Percentiles rank a stretch among this genome's conserved stretches.
Evolutionary conservation across 1,140 invertebrate species (phyloP).

Genomic region (Drosophila takahashii): DNA sequence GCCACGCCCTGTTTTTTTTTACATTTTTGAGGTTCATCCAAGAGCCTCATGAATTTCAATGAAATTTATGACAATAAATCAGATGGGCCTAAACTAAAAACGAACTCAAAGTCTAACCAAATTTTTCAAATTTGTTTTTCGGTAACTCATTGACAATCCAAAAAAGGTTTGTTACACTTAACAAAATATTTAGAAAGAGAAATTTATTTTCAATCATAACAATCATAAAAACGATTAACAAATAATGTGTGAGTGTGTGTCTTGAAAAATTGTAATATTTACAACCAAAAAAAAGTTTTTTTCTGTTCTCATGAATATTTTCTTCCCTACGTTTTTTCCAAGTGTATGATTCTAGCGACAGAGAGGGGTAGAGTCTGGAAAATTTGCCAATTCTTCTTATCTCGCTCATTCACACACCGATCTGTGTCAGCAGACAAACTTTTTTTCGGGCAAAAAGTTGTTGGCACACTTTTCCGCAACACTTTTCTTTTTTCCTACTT

Average conservation of each 20-base stretch:
- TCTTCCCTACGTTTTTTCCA: neutral
- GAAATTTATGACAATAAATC: conserved; percentile 60
- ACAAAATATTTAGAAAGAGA: neutral
- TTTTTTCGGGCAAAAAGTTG: conserved; percentile 61
- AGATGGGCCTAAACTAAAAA: conserved; percentile 32
- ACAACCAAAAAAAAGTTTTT: no score
- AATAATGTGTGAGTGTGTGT: no score
- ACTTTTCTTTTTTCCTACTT: neutral
- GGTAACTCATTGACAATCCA: conserved; percentile 13
- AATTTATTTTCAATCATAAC: neutral
- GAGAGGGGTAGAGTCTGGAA: conserved; percentile 1
- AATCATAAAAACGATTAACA: no score
- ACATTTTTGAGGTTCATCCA: conserved; percentile 36
- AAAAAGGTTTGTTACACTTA: conserved; percentile 19
- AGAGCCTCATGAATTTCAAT: conserved; percentile 55
- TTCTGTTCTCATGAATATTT: no score
- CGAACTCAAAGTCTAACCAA: conserved; percentile 34
- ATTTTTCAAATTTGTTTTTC: conserved; percentile 34
- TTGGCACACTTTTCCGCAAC: conserved; percentile 60
- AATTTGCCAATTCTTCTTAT: conserved; percentile 10
- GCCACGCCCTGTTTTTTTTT: conserved; percentile 46
- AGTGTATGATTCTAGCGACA: neutral
- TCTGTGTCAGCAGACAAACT: conserved; percentile 51
- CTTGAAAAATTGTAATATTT: no score
- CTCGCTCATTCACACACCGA: conserved; percentile 11